phyloP scores from a whole-genome alignment of 2,113 vertebrate species.

The Tragelaphus buxtoni region DNA sequence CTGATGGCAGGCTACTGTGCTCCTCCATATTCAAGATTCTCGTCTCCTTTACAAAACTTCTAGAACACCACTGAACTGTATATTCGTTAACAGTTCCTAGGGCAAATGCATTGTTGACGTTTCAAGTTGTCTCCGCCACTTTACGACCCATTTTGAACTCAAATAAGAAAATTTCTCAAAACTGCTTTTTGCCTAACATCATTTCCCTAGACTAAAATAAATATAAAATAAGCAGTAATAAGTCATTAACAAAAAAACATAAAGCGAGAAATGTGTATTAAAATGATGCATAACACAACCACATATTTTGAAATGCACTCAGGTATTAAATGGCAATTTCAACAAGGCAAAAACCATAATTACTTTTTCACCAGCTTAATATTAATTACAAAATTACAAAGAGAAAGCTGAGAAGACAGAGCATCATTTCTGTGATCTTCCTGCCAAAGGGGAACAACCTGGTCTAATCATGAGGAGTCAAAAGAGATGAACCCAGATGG shows the following conservation, averaged over 20 bases:
- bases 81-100: neutral
- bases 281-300: neutral
- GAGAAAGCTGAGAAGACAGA: neutral
- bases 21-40: neutral
- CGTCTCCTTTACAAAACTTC: neutral
- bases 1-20: neutral
- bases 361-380: neutral
- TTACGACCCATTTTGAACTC: neutral
- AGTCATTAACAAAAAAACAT: no score
- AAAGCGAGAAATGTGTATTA: no score
- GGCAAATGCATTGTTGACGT: neutral
- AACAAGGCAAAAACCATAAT: neutral
- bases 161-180: neutral
- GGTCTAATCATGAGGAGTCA: neutral
- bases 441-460: no score
- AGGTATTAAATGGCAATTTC: neutral
- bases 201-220: neutral
- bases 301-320: neutral
- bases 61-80: neutral
- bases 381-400: neutral
- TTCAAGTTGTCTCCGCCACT: neutral
- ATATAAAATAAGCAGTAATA: no score
- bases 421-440: neutral
- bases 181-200: neutral
- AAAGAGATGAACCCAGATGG: neutral